Conservation (phyloP, 1,140 invertebrate species). For the Ylistrum balloti region DNA sequence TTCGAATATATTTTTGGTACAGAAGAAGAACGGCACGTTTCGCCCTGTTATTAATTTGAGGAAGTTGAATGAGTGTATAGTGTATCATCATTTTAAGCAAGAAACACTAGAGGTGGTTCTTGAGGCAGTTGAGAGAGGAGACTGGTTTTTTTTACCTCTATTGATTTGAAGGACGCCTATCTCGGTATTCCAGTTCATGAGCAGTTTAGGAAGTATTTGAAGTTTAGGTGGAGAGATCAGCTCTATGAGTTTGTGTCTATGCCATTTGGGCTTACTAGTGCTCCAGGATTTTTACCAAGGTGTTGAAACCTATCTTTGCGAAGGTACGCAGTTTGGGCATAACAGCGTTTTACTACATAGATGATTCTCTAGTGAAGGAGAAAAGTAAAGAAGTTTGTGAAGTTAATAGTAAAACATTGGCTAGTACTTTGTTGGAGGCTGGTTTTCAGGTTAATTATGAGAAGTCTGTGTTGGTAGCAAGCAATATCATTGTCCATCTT, state of each 20-base stretch:
- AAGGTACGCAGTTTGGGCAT: conserved; percentile 43
- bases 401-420: background rate
- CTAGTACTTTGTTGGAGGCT: background rate
- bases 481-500: background rate
- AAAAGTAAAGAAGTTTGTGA: background rate
- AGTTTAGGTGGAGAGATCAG: conserved; percentile 44
- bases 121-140: conserved; percentile 42
- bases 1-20: no score
- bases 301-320: conserved; percentile 51
- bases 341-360: conserved; percentile 43
- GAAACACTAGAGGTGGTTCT: conserved; percentile 52
- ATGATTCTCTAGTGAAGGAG: conserved; percentile 48
- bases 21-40: conserved; percentile 53
- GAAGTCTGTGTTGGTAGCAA: background rate
- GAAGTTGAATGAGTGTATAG: conserved; percentile 53
- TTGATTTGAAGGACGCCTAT: conserved; percentile 63
- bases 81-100: conserved; percentile 46
- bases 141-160: conserved; percentile 43
- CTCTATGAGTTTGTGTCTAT: conserved; percentile 50
- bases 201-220: conserved; percentile 45
- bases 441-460: background rate
- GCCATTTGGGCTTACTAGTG: conserved; percentile 54
- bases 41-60: conserved; percentile 58
- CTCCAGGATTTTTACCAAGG: conserved; percentile 56
- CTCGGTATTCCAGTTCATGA: conserved; percentile 49